Conservation (phyloP, 2,888 invertebrate species). For the Lobophora halterata region DNA sequence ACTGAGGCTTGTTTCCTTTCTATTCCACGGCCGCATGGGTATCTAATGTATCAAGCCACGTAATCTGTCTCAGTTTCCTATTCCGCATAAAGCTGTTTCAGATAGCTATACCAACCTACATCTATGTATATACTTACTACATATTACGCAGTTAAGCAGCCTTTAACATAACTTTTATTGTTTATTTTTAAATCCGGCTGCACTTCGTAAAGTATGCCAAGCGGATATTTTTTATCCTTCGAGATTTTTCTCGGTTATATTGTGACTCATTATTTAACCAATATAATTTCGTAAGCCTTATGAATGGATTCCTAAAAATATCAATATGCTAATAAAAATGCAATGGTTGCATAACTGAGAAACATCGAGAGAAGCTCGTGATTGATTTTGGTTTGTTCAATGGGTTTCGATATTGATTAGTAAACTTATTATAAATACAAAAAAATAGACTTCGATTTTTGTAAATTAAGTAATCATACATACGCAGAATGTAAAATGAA, state of each 20-base stretch:
- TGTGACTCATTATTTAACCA: conserved; percentile 21
- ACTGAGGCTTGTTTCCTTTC: neutral
- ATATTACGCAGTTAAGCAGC: neutral
- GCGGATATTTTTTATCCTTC: conserved; percentile 24
- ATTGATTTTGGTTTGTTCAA: no score
- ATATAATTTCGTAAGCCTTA: conserved; percentile 19
- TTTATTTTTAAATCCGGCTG: conserved; percentile 11
- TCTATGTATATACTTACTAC: neutral
- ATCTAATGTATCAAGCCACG: no score
- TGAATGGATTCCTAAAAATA: conserved; percentile 11
- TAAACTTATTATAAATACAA: no score
- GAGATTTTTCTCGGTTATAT: conserved; percentile 14
- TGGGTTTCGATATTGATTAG: no score
- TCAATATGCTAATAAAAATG: conserved; percentile 8
- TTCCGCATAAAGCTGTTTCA: conserved; percentile 8
- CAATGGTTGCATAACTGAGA: conserved; percentile 8
- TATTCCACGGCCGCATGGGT: no score
- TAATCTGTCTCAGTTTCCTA: conserved; percentile 10
- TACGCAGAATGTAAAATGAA: no score
- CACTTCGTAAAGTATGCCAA: conserved; percentile 20
- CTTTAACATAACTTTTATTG: conserved; percentile 9
- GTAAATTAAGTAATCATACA: no score
- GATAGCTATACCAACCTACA: no score
- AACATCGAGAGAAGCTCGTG: neutral
- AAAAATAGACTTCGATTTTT: no score